Base-by-base conservation (phyloP, 2,888 invertebrate species). In the Acleris laterana region DNA sequence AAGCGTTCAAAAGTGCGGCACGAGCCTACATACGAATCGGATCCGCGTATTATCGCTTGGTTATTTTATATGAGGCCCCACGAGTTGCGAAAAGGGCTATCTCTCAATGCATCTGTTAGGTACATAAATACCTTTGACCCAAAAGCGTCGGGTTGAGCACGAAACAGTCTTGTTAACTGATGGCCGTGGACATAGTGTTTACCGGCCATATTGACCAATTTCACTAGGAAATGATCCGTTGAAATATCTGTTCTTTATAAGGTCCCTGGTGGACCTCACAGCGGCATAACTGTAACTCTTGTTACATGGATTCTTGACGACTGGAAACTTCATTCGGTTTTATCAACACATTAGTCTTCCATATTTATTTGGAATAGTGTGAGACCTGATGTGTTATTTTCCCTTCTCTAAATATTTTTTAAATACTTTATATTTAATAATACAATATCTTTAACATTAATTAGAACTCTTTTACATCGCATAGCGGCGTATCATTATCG, bases 101-200 rank as follows among this genome's bases (percentile, higher is more conserved):
- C 80, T 76, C 74, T 73, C 73, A 75, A 76, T 80, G 77, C 78
- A 81, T 82, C 81, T 79, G 84, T 83, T 86, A 84, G 82, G 82
- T 82, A 85, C 87, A 88, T 88, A 87, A 87, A 89, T 86, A 87
- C 84, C 77, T 84, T 82, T 82, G 84, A 87, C 89, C 89, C 77
- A 79, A 82, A 89, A 84, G 80, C 80, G 88, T 85, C 85, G 80
- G 69, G 62, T 70, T 69, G 74, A 74, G 77, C 81, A 82, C 79
- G 82, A 77, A 82, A 79, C 77, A 75, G 79, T 73, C 73, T 74
- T 72, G 75, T 77, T 75, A 81, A 79, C 77, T 81, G 83, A 83
- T 79, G 79, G 74, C 72, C 74, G 64, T 74, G 77, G 75, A 74
- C 69, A 72, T 69, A 72, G 68, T 68, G 68, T 69, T 69, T 69